Evolutionary conservation across 2,888 invertebrate species (phyloP).

Genomic region (Noctua janthe): DNA sequence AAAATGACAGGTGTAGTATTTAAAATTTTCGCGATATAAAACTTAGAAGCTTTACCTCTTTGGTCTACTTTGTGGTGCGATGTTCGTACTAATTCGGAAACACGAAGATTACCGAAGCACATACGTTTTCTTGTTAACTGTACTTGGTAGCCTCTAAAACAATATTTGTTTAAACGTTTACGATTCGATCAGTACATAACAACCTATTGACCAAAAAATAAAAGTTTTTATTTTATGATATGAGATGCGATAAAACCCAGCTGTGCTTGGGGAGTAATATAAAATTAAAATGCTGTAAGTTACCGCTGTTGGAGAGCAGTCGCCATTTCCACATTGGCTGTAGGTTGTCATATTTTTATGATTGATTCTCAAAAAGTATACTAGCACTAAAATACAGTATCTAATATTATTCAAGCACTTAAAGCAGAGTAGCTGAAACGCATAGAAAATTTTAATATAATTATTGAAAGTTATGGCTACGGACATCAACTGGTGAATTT

Average conservation of each 20-base stretch:
- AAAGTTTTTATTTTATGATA: slow-evolving; percentile 37
- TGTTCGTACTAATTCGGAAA: not conserved
- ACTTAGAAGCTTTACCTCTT: too few relatives aligned
- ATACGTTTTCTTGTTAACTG: not conserved
- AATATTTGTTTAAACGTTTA: not conserved
- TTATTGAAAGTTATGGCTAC: not conserved
- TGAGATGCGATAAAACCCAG: slow-evolving; percentile 53
- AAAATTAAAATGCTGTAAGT: slow-evolving; percentile 50
- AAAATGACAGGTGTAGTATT: not conserved
- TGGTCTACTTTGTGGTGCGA: not conserved
- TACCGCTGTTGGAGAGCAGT: slow-evolving; percentile 18
- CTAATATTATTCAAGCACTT: slow-evolving; percentile 19
- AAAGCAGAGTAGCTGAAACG: slow-evolving; percentile 6
- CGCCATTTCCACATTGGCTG: slow-evolving; percentile 35
- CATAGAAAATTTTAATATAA: slow-evolving; percentile 28
- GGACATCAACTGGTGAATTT: slow-evolving; percentile 28
- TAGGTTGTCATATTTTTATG: slow-evolving; percentile 45
- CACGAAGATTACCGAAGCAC: not conserved
- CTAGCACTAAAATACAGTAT: slow-evolving; percentile 1
- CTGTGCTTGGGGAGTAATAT: slow-evolving; percentile 51
- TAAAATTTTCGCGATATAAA: not conserved
- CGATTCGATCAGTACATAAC: slow-evolving; percentile 6
- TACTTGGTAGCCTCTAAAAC: not conserved
- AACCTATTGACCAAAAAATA: slow-evolving; percentile 26
- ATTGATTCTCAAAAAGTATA: slow-evolving; percentile 27